Conservation (phyloP, 1,140 invertebrate species). For the Drosophila auraria region DNA sequence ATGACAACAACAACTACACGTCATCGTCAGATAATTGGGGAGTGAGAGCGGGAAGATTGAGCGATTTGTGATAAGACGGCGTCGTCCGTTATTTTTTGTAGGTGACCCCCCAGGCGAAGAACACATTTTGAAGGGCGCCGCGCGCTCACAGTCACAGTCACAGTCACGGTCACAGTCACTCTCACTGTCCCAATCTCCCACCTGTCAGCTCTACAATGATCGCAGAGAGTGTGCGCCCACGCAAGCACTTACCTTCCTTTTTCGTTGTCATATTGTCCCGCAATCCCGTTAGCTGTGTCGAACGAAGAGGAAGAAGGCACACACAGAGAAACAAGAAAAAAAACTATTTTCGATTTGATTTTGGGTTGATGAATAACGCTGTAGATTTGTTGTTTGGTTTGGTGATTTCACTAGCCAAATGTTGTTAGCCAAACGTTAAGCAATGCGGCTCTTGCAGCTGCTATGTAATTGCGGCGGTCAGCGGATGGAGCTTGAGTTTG, state of each 20-base stretch:
- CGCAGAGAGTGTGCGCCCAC: conserved; percentile 3
- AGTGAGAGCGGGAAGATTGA: conserved; percentile 61
- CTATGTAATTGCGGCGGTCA: conserved; percentile 13
- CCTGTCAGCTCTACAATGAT: conserved; percentile 37
- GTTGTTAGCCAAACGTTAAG: conserved; percentile 1
- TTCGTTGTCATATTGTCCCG: conserved; percentile 33
- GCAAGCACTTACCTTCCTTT: conserved; percentile 41
- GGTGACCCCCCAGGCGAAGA: conserved; percentile 68
- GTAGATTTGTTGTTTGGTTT: conserved; percentile 4
- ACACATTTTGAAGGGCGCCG: conserved; percentile 70
- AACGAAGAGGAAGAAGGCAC: conserved; percentile 1
- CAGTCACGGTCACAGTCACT: not conserved
- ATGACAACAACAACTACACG: conserved; percentile 25
- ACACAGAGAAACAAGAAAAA: not conserved
- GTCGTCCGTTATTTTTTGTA: conserved; percentile 56
- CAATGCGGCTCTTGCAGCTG: conserved; percentile 2
- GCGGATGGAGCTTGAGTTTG: conserved; percentile 13
- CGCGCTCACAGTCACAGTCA: not conserved
- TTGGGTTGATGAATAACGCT: conserved; percentile 2
- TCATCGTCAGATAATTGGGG: conserved; percentile 65
- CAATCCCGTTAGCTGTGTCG: not conserved
- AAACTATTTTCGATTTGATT: not conserved
- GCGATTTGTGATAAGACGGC: conserved; percentile 60
- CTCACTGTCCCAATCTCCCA: conserved; percentile 11
- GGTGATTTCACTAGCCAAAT: conserved; percentile 31